phyloP scores from a whole-genome alignment of 2,888 invertebrate species.

The Lepeophtheirus nordmannii region DNA sequence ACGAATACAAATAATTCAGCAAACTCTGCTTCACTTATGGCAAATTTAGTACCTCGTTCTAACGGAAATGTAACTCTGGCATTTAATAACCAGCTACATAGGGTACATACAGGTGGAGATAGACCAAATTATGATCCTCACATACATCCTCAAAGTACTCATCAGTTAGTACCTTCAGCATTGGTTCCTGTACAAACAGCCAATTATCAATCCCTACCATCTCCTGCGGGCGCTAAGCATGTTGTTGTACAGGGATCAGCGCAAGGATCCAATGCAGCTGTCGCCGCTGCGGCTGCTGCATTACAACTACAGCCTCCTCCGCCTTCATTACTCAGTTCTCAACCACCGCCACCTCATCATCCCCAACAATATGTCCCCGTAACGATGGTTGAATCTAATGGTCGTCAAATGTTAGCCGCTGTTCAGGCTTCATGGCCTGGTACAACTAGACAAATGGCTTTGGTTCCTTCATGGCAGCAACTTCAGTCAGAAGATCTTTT shows the following conservation, averaged over 20 bases:
- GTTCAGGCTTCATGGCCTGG: slow-evolving; percentile 35
- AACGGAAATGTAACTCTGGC: slow-evolving; percentile 77
- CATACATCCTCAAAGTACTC: slow-evolving; percentile 25
- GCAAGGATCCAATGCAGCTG: neutral
- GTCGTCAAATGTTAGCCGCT: slow-evolving; percentile 59
- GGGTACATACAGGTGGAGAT: slow-evolving; percentile 59
- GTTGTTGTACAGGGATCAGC: slow-evolving; percentile 3
- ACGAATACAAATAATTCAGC: slow-evolving; percentile 3
- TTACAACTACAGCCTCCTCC: neutral
- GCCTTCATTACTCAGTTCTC: neutral
- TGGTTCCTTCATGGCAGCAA: slow-evolving; percentile 58
- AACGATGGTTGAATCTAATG: slow-evolving; percentile 74
- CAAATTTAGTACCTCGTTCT: slow-evolving; percentile 58
- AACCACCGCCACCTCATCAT: neutral
- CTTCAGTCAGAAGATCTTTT: slow-evolving; percentile 29
- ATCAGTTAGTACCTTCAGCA: slow-evolving; percentile 10
- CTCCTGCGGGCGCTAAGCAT: slow-evolving; percentile 12
- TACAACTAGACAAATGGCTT: slow-evolving; percentile 50
- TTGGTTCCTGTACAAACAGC: slow-evolving; percentile 3
- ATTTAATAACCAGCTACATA: slow-evolving; percentile 61
- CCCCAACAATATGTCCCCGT: slow-evolving; percentile 65
- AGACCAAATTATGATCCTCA: neutral
- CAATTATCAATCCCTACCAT: slow-evolving; percentile 18
- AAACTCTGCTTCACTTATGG: slow-evolving; percentile 37
- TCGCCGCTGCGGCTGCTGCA: slow-evolving; percentile 1